Evolutionary conservation across 2,888 invertebrate species (phyloP), one percentile per base, ranked within the genome.

Genomic region (Lagria hirta): DNA sequence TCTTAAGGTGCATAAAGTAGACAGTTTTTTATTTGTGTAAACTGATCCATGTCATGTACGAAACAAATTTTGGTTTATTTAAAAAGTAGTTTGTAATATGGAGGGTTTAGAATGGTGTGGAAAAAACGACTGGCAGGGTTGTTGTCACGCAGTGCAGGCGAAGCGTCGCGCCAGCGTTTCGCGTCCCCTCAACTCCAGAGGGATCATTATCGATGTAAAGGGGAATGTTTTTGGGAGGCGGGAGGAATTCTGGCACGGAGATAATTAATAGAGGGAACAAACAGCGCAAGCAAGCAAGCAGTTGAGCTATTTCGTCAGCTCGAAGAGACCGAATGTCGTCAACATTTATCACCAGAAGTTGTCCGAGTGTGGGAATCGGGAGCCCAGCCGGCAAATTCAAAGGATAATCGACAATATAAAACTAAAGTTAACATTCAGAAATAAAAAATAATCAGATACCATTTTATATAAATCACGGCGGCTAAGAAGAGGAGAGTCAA

Each of bases 351-450:
- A 64, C 62, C 61, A 59, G 57, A 66, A 64, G 58, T 58, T 53
- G 55, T 58, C 47, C 49, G 60, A 66, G 64, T 71, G 69, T 70
- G 70, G 69, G 71, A 71, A 71, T 64, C 70, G 57, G 67, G 65
- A 68, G 68, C 68, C 59, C 57, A 51, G 57, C 60, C 69, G 68
- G 69, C 66, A 55, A 60, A 58, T 57, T 66, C 70, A 69, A 72
- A 71, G 68, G 68, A 64, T 64, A 69, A 68, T 69, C 70, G 69
- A 71, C 71, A 71, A 70, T 71, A 71, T 71, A 70, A 71, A 71
- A 70, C 68, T 66, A 65, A 69, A 66, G 69, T 70, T 70, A 70
- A 71, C 70, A 71, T 71, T 71, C 68, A 68, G 68, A 70, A 70
- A 65, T 64, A 65, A 69, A 68, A 68, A 69, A 70, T 69, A 68